A percentile compares a stretch with the other conserved stretches of the same genome.
These are phyloP conservation scores for Drosophila cardini DNA, from an alignment of 1,140 invertebrate genomes.

Conservation along the genomic window DNA sequence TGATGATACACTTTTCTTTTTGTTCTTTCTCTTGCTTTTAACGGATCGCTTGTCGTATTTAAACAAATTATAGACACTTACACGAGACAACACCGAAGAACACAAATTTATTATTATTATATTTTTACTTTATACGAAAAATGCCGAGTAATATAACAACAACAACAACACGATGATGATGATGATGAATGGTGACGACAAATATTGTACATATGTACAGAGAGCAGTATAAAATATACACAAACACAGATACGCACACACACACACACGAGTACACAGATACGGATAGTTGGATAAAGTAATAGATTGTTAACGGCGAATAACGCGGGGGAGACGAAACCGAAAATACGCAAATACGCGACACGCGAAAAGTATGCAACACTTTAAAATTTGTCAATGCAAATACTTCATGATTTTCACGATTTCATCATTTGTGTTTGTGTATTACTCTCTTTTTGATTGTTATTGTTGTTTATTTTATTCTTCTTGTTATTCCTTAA, in stretches of 20 bases:
- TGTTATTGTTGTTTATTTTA: conserved; percentile 8
- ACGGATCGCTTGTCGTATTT: conserved; percentile 77
- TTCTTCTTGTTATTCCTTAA: conserved; percentile 14
- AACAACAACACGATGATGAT: conserved; percentile 64
- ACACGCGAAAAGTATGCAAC: conserved; percentile 55
- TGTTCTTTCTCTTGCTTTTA: conserved; percentile 48
- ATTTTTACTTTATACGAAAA: conserved; percentile 60
- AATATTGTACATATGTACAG: conserved; percentile 83
- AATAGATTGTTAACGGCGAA: conserved; percentile 31
- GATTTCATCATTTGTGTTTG: conserved; percentile 8
- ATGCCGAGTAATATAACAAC: conserved; percentile 63
- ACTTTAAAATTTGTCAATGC: conserved; percentile 36
- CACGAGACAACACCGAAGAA: conserved; percentile 81
- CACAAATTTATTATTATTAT: conserved; percentile 77
- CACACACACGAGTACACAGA: conserved; percentile 30
- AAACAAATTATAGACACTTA: conserved; percentile 81
- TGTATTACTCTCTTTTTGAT: conserved; percentile 2
- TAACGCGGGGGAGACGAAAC: conserved; percentile 29
- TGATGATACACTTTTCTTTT: conserved; percentile 17
- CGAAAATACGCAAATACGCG: conserved; percentile 33
- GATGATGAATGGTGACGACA: conserved; percentile 62
- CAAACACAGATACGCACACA: conserved; percentile 40
- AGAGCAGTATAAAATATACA: conserved; percentile 53
- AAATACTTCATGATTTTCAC: conserved; percentile 24
- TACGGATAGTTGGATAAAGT: conserved; percentile 5